Evolutionary conservation across 2,888 invertebrate species (phyloP), one percentile per base, ranked within the genome.

Genomic region (Schrankia costaestrigalis): DNA sequence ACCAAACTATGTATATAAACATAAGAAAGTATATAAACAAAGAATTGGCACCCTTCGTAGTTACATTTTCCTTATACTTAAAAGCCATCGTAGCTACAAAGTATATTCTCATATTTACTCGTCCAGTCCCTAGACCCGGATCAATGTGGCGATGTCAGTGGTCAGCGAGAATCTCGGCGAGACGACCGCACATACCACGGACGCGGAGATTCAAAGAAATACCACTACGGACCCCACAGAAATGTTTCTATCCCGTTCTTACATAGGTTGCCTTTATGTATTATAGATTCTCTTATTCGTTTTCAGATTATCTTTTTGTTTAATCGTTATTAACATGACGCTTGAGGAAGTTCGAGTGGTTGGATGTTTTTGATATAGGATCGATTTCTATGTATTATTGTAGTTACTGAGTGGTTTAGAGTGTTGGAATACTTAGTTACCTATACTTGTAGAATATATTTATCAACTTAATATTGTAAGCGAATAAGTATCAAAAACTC

Each of bases 141-240:
- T 78, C 78, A 76, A 66, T 68, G 56, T 51, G 48, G 55, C 42
- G 34, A 41, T 56, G 71, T 71, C 66, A 55, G 66, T 73, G 78
- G 73, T 78, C 78, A 73, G 71, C 71, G 56, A 64, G 76, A 83
- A 84, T 84, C 85, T 82, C 80, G 59, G 72, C 38, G 30, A 39
- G 56, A 49, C 59, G 63, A 75, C 83, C 82, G 76, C 79, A 73
- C 79, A 80, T 82, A 74, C 80, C 81, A 62, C 51, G 56, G 64
- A 63, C 58, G 64, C 71, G 67, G 71, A 69, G 69, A 76, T 71
- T 77, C 73, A 42, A 67, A 72, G 71, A 73, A 72, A 81, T 81
- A 72, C 79, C 76, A 49, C 55, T 54, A 56, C 65, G 57, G 47
- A 50, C 59, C 66, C 57, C 46, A 57, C 45, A 41, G 36, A 53